A percentile compares a stretch with the other conserved stretches of the same genome.
Evolutionary conservation across 2,888 invertebrate species (phyloP).

Genomic region (Agrochola circellaris): DNA sequence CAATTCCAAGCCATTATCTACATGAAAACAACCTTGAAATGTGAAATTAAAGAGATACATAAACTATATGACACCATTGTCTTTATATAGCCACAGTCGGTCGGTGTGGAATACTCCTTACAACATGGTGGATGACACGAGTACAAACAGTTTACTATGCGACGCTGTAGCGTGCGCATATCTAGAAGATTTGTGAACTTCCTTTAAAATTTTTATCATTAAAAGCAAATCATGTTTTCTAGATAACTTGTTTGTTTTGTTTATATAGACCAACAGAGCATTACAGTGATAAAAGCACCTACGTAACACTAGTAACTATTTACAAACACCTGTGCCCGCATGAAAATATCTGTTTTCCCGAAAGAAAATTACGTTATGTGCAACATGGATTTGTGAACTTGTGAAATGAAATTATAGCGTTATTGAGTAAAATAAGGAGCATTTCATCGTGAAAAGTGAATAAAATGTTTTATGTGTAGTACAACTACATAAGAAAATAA

Average conservation of each 20-base stretch:
- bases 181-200: conserved; percentile 55
- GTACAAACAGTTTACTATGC: conserved; percentile 71
- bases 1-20: neutral
- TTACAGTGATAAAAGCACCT: conserved; percentile 41
- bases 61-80: conserved; percentile 10
- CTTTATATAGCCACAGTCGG: conserved; percentile 14
- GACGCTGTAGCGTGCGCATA: conserved; percentile 72
- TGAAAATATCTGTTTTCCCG: neutral
- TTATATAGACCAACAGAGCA: conserved; percentile 34
- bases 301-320: neutral
- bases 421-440: neutral
- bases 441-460: conserved; percentile 12
- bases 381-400: neutral
- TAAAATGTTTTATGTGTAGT: neutral
- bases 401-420: conserved; percentile 1
- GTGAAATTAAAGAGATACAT: conserved; percentile 19
- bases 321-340: neutral
- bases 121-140: conserved; percentile 49
- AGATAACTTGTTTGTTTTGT: conserved; percentile 29
- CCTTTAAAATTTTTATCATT: conserved; percentile 39
- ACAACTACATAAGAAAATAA: neutral
- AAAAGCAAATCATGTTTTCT: conserved; percentile 43
- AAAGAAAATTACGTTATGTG: neutral
- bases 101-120: conserved; percentile 53
- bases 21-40: neutral